phyloP scores from a whole-genome alignment of 2,113 vertebrate genomes.

The Carlito syrichta region DNA sequence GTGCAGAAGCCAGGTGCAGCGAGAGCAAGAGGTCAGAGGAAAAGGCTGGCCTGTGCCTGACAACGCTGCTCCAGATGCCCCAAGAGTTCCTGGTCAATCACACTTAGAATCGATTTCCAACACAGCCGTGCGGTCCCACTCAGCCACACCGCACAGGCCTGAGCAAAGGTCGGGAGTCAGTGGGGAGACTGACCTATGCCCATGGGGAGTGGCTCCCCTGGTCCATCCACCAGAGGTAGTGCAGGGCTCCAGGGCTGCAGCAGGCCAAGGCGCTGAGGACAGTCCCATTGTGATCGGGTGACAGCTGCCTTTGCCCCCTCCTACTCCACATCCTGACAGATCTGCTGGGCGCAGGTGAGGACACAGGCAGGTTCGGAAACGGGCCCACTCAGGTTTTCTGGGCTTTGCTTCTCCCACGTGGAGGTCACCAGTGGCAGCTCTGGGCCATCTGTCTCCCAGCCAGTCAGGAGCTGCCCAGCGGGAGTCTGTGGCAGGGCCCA shows the following conservation, averaged over 20 bases:
- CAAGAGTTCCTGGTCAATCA: no score
- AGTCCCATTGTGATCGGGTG: no score
- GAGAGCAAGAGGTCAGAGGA: neutral
- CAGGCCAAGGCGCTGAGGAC: neutral
- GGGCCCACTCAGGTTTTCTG: neutral
- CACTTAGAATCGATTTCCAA: neutral
- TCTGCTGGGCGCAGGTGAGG: fast-evolving
- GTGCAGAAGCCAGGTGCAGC: neutral
- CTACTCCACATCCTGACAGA: neutral
- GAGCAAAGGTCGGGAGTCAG: neutral
- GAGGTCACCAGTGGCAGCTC: neutral
- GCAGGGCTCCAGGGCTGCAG: neutral
- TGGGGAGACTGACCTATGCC: neutral
- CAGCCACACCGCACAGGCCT: neutral
- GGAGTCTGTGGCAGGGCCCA: neutral
- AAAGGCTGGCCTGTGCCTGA: neutral
- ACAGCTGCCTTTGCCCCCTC: neutral
- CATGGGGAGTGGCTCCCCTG: neutral
- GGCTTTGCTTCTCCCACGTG: neutral
- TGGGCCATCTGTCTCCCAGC: neutral
- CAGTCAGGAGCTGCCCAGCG: neutral
- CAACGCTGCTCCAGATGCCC: neutral
- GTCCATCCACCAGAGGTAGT: neutral
- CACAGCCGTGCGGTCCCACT: neutral
- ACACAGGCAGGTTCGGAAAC: neutral